A percentile compares a stretch with the other conserved stretches of the same genome.
These are phyloP conservation scores for Cataglyphis altisquamis DNA, from an alignment of 2,888 invertebrate species.

Conservation along the genomic window DNA sequence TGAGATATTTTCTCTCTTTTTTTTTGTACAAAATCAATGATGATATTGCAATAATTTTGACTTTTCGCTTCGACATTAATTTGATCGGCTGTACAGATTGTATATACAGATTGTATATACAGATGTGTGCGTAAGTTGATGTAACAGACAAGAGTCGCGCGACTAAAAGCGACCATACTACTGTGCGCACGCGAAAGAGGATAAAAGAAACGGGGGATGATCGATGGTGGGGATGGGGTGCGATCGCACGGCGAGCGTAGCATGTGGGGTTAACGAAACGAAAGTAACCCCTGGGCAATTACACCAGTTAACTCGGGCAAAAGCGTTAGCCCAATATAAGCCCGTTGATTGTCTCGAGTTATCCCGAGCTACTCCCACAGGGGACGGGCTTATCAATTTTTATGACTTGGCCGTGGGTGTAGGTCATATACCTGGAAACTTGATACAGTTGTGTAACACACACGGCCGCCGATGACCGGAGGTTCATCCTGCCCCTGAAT, in stretches of 20 bases:
- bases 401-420: constrained; percentile 66
- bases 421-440: constrained; percentile 66
- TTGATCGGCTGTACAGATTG: neutral
- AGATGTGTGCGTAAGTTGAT: constrained; percentile 18
- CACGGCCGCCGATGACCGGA: constrained; percentile 63
- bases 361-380: constrained; percentile 71
- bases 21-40: neutral
- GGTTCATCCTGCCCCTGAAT: constrained; percentile 3
- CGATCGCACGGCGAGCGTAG: constrained; percentile 50
- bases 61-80: neutral
- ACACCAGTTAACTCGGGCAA: constrained; percentile 77
- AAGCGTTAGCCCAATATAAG: constrained; percentile 76
- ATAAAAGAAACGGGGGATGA: constrained; percentile 54
- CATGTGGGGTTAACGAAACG: constrained; percentile 66
- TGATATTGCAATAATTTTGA: neutral
- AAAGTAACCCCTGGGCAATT: constrained; percentile 71
- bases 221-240: constrained; percentile 59
- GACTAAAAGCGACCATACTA: constrained; percentile 29
- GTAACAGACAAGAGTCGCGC: constrained; percentile 34
- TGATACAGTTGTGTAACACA: constrained; percentile 70
- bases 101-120: neutral
- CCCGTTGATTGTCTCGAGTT: constrained; percentile 80
- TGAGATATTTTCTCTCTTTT: neutral
- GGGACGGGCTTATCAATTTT: constrained; percentile 80
- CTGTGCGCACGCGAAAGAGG: constrained; percentile 10